Percentiles rank a stretch among this genome's conserved stretches.
phyloP scores from a whole-genome alignment of 2,888 invertebrate genomes.

The Lissocephala sabroskyi region DNA sequence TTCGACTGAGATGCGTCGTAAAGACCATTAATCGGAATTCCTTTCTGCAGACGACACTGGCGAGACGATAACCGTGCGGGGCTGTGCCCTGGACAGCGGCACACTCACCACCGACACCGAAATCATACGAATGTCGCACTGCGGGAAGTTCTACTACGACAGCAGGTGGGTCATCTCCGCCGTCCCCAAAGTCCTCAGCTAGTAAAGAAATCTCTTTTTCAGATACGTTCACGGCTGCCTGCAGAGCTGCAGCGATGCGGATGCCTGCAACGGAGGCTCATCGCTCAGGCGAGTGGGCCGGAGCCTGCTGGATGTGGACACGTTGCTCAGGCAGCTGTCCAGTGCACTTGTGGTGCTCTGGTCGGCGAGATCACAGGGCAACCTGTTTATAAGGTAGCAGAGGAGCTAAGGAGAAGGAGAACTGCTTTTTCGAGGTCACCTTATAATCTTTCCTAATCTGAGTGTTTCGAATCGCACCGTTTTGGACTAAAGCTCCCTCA shows the following conservation, averaged over 20 bases:
- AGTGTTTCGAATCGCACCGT: no score
- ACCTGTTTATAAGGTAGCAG: conserved; percentile 39
- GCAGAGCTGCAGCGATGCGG: conserved; percentile 94
- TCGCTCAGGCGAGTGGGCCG: conserved; percentile 16
- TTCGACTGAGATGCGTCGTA: background rate
- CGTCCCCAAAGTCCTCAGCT: background rate
- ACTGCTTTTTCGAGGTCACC: conserved; percentile 6
- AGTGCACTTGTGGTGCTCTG: conserved; percentile 28
- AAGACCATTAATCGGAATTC: conserved; percentile 5
- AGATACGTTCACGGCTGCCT: conserved; percentile 94
- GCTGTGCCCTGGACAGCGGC: conserved; percentile 96
- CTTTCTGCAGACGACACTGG: conserved; percentile 80
- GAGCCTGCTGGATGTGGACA: background rate
- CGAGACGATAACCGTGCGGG: conserved; percentile 88
- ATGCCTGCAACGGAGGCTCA: conserved; percentile 83
- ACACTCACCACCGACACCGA: conserved; percentile 97
- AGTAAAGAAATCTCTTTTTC: background rate
- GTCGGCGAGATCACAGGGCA: background rate
- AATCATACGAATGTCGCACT: conserved; percentile 97
- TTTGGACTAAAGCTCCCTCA: no score
- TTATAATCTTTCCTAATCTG: conserved; percentile 19
- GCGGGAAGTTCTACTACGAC: conserved; percentile 93
- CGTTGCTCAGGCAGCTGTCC: conserved; percentile 31
- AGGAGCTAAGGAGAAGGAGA: conserved; percentile 4
- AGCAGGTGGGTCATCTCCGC: conserved; percentile 77